Percentiles rank a stretch among this genome's conserved stretches.
phyloP scores from a whole-genome alignment of 2,888 invertebrate genomes.

The Troilus luridus region DNA sequence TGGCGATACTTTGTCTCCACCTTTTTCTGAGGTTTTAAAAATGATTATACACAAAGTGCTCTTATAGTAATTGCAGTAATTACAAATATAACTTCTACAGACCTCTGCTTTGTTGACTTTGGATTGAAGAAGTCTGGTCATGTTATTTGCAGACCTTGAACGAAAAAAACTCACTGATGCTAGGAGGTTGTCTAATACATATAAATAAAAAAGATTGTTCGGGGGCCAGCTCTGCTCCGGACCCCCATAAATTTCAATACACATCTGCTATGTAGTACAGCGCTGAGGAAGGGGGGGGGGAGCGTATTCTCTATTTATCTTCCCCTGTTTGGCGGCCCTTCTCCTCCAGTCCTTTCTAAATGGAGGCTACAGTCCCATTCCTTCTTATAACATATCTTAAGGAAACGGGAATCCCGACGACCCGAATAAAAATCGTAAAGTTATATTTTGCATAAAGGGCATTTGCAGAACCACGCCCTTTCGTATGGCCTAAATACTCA shows the following conservation, averaged over 20 bases:
- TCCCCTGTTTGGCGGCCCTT: not conserved
- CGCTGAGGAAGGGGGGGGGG: not conserved
- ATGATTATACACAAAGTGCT: no score
- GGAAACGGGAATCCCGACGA: not conserved
- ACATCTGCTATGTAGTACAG: not conserved
- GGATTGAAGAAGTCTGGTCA: no score
- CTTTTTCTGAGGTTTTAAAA: no score
- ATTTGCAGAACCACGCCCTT: not conserved
- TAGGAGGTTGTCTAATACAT: not conserved
- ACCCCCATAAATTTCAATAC: conserved; percentile 36
- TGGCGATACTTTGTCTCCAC: no score
- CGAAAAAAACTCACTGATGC: not conserved
- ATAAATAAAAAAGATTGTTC: not conserved
- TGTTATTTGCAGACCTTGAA: not conserved
- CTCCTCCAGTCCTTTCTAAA: not conserved
- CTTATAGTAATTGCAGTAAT: no score
- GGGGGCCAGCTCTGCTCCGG: not conserved
- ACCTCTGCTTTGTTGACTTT: no score
- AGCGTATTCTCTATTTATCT: conserved; percentile 23
- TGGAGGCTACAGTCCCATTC: not conserved
- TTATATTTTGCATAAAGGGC: not conserved
- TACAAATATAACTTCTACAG: no score
- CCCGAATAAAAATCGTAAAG: not conserved
- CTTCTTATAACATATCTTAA: conserved; percentile 7
- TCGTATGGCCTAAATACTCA: not conserved